Percentiles rank a stretch among this genome's conserved stretches.
Evolutionary conservation across 2,113 vertebrate species (phyloP).

Genomic region (Anhinga anhinga): DNA sequence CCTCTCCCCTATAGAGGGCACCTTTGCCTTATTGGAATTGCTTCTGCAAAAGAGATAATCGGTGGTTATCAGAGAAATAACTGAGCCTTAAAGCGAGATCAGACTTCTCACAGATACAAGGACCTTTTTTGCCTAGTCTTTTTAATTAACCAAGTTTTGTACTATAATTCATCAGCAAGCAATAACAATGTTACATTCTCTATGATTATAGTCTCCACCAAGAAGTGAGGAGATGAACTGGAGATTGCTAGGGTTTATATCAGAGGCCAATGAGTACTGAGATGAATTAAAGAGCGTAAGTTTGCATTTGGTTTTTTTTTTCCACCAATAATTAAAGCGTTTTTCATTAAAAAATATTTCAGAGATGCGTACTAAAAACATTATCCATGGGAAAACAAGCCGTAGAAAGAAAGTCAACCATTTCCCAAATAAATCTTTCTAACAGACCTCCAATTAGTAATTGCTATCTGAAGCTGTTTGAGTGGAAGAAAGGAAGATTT

Average conservation of each 20-base stretch:
- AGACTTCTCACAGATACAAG: background rate
- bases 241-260: slow-evolving; percentile 43
- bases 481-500: slow-evolving; percentile 19
- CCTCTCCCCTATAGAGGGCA: slow-evolving; percentile 80
- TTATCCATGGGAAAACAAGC: background rate
- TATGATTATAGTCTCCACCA: background rate
- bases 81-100: slow-evolving; percentile 19
- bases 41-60: slow-evolving; percentile 35
- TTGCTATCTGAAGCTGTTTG: slow-evolving; percentile 42
- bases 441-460: slow-evolving; percentile 47
- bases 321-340: slow-evolving; percentile 38
- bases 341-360: slow-evolving; percentile 46
- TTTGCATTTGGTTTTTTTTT: background rate
- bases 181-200: background rate
- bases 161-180: background rate
- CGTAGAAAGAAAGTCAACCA: slow-evolving; percentile 4
- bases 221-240: slow-evolving; percentile 16
- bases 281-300: slow-evolving; percentile 46
- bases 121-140: slow-evolving; percentile 7
- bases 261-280: slow-evolving; percentile 41
- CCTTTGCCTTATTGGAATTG: slow-evolving; percentile 76
- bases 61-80: slow-evolving; percentile 43
- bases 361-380: slow-evolving; percentile 50
- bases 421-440: slow-evolving; percentile 55
- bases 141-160: slow-evolving; percentile 39